These are phyloP conservation scores for Anas platyrhynchos DNA, from an alignment of 2,113 vertebrate genomes.

Conservation along the genomic window DNA sequence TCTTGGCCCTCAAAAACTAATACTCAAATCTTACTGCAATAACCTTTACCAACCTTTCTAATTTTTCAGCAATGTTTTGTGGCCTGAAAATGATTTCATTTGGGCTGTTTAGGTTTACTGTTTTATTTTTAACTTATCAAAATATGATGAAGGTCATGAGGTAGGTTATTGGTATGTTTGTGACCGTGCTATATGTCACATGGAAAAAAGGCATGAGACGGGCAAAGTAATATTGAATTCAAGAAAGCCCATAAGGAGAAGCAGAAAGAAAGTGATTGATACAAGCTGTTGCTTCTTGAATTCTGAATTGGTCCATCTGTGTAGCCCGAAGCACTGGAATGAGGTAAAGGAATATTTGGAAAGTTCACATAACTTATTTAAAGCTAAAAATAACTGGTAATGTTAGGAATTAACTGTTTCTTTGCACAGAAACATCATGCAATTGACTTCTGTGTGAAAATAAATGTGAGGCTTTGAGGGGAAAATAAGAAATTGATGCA, in stretches of 20 bases:
- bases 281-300: conserved; percentile 55
- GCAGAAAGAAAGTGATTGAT: conserved; percentile 39
- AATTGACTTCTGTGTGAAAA: background rate
- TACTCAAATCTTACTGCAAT: background rate
- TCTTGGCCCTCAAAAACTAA: background rate
- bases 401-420: conserved; percentile 48
- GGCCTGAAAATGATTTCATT: background rate
- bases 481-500: conserved; percentile 27
- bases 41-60: background rate
- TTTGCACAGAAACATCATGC: background rate
- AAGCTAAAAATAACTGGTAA: conserved; percentile 48
- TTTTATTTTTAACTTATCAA: background rate
- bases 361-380: conserved; percentile 54
- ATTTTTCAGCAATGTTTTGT: background rate
- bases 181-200: background rate
- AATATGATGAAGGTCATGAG: background rate
- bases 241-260: conserved; percentile 19
- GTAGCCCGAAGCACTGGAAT: conserved; percentile 37
- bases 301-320: conserved; percentile 60
- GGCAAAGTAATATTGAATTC: background rate
- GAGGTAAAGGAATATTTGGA: conserved; percentile 56
- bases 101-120: background rate
- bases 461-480: background rate
- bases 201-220: background rate
- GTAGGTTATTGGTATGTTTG: background rate